Base-by-base conservation (phyloP, 2,888 invertebrate genomes). In the Eupithecia pulchellata region DNA sequence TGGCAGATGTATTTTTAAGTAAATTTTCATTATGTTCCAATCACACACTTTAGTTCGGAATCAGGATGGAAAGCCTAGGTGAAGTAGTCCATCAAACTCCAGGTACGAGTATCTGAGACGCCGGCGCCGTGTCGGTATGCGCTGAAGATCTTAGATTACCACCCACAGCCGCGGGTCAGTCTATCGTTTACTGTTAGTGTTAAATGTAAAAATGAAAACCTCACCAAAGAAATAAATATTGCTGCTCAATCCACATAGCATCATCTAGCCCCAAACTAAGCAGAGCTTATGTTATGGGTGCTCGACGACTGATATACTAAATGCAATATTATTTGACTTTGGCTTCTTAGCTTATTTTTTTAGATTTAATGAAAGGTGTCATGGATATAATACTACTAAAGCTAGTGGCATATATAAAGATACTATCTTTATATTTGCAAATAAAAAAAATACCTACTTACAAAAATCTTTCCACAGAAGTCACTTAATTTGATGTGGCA, bases 121-220 rank as follows among this genome's bases (percentile, higher is more conserved):
- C 75, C 76, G 77, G 77, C 75, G 75, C 74, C 71, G 71, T 78
- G 71, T 71, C 69, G 82, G 81, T 79, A 83, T 84, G 80, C 80
- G 78, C 74, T 55, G 66, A 77, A 80, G 85, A 87, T 86, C 78
- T 66, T 75, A 64, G 86, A 86, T 87, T 84, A 82, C 82, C 81
- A 81, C 81, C 82, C 81, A 82, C 79, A 75, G 82, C 73, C 70
- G 60, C 63, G 27, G 61, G 66, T 42, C 62, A 52, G 11, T 25
- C 25, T 52, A 52, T n/a, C 8, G 25, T 25, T 3, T 47, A 25
- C 52, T 52, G 25, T 25, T 17, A 39, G 4, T 39, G 39, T 39
- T 4, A 52, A 52, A 52, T 52, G 20, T 25, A 25, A 4, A 25
- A 25, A 20, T 11, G 0, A 42, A 42, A n/a, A 47, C 0, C 30